Percentiles rank a stretch among this genome's conserved stretches.
phyloP scores from a whole-genome alignment of 2,113 vertebrate species.

The Aspidoscelis tigris region DNA sequence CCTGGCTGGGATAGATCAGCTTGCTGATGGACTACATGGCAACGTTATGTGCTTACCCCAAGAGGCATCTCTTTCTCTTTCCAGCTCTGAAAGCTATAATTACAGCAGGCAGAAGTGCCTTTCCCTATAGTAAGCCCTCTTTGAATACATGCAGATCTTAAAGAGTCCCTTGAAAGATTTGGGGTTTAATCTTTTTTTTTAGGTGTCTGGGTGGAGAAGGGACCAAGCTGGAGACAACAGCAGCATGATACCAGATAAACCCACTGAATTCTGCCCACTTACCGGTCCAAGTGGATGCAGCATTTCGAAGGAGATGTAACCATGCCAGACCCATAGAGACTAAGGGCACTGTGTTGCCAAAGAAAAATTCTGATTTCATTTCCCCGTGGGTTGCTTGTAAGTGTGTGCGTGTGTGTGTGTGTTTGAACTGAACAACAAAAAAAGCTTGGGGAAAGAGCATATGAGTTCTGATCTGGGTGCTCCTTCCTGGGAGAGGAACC shows the following conservation, averaged over 20 bases:
- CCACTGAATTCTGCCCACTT: constrained; percentile 1
- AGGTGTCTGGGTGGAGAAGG: not conserved
- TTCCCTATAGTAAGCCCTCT: not conserved
- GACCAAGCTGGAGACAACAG: not conserved
- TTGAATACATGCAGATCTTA: not conserved
- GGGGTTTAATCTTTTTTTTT: not conserved
- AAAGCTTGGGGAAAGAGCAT: not conserved
- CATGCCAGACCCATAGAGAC: constrained; percentile 1
- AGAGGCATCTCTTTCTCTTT: not conserved
- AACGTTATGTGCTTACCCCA: not conserved
- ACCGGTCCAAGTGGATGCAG: not conserved
- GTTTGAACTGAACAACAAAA: constrained; percentile 18
- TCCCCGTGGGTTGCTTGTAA: constrained; percentile 16
- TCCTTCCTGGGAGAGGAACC: not conserved
- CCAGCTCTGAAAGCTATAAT: not conserved
- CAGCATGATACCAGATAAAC: not conserved
- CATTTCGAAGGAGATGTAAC: constrained; percentile 14
- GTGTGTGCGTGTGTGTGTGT: constrained; percentile 16
- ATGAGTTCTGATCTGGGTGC: not conserved
- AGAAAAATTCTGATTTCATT: constrained; percentile 29
- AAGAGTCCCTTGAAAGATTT: not conserved
- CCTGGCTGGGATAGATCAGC: not conserved
- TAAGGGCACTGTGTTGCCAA: constrained; percentile 7
- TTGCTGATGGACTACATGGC: not conserved
- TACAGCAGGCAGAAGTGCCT: not conserved